Evolutionary conservation across 1,140 invertebrate genomes (phyloP), one percentile per base, ranked within the genome.

Genomic region (Popillia japonica): DNA sequence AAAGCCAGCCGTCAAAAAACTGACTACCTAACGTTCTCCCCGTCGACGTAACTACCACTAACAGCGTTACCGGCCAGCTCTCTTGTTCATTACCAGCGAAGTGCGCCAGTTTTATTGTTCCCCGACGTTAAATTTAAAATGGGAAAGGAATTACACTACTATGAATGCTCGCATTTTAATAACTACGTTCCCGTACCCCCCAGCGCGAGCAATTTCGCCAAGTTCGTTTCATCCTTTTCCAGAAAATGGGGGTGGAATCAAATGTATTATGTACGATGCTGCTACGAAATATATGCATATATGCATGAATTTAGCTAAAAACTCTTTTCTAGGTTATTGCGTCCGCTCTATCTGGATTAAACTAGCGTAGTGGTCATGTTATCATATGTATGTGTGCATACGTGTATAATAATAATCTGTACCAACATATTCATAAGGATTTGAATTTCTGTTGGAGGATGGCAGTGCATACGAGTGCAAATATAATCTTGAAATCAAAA

Each of bases 91-190:
- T 77, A 77, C n/a, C n/a, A 22, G n/a, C 23, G n/a, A n/a, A n/a
- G n/a, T n/a, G n/a, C n/a, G n/a, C n/a, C n/a, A n/a, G 8, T 11
- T 48, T 77, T 77, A 77, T 64, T 64, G 76, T 77, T 78, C 64
- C n/a, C 40, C 22, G 68, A 78, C 77, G 22, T 72, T 72, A 64
- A 77, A 77, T 77, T 61, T 77, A 44, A 78, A 78, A 78, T 78
- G 77, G 23, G 27, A 78, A 78, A 78, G 40, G 42, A 78, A 78
- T 78, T 78, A 78, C 68, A 42, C 68, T 72, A 42, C 34, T 55
- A 78, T 73, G 64, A 78, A 78, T 78, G 55, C 77, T 42, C 9
- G 68, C 7, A 41, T 73, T 78, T 78, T 78, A 78, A 78, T 78
- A 78, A 72, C 77, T 72, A 27, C 64, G 11, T n/a, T 3, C 11